Base-by-base conservation (phyloP, 2,797 vertebrate species). In the Coendou prehensilis region DNA sequence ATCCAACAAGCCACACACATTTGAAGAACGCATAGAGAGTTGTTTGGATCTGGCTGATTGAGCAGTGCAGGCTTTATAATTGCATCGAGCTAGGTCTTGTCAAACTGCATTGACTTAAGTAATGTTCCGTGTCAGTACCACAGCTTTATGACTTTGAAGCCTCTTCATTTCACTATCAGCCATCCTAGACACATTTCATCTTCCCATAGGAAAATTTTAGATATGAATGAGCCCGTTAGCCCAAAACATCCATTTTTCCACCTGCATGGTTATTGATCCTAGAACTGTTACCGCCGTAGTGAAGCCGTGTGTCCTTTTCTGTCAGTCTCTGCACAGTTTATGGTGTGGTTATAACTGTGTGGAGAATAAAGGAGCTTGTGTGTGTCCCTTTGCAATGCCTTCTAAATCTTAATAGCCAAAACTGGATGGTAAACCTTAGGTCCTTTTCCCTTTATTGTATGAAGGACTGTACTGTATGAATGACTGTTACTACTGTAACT, bases 161-260 rank as follows among this genome's bases (percentile, higher is more conserved):
- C 61, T 92, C 75, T 61, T 91, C 28, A 5, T 71, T 79, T 94
- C 79, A 26, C 37, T 45, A 0, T 61, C 47, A 95, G 56, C 63
- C 83, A 87, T 96, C 45, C 89, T 64, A 78, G 93, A 89, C 69
- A 81, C 33, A n/a, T 78, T 88, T 82, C 30, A 63, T 89, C 67
- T 87, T 75, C 87, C 45, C 17, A 9, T 9, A 71, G 78, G 76
- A 95, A 94, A 85, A n/a, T 75, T 92, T 85, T 78, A 54, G 92
- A 33, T 92, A 28, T 20, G 87, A 78, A 41, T 26, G 67, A 93
- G 54, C 64, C 7, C 63, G 7, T 52, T 52, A 37, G 47, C 47
- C 50, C n/a, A 4, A 83, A 89, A 57, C 71, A 59, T 52, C 26
- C 20, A 54, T 91, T 94, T 93, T 96, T 91, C 71, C 7, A 75